Evolutionary conservation across 1,140 invertebrate species (phyloP).

Genomic region (Musca domestica): DNA sequence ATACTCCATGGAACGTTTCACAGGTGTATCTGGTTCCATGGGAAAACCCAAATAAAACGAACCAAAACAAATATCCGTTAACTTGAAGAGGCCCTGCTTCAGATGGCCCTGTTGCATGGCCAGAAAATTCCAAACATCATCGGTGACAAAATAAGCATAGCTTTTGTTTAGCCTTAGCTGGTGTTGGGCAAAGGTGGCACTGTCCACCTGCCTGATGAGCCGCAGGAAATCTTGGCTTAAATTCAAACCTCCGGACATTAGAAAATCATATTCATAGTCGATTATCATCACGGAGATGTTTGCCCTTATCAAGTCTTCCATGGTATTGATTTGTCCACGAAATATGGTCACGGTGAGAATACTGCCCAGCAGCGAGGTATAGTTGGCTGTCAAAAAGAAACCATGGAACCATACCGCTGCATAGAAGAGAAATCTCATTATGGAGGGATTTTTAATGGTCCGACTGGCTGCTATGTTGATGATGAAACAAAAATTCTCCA

Average conservation of each 20-base stretch:
- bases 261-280: constrained; percentile 37
- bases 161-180: constrained; percentile 37
- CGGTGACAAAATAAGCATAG: constrained; percentile 45
- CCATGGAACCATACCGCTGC: constrained; percentile 24
- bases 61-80: constrained; percentile 41
- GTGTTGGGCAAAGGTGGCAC: constrained; percentile 41
- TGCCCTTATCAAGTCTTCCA: constrained; percentile 39
- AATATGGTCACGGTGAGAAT: constrained; percentile 39
- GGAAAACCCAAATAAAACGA: constrained; percentile 42
- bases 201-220: constrained; percentile 33
- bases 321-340: constrained; percentile 42
- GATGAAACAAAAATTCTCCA: constrained; percentile 1
- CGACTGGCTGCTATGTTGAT: neutral
- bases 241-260: constrained; percentile 35
- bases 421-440: neutral
- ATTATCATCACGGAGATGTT: constrained; percentile 38
- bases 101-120: constrained; percentile 41
- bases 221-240: constrained; percentile 27
- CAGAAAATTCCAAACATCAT: constrained; percentile 44
- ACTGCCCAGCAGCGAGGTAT: constrained; percentile 40
- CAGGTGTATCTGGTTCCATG: constrained; percentile 40
- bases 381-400: constrained; percentile 42
- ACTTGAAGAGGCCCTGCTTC: constrained; percentile 42
- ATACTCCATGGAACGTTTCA: constrained; percentile 33
- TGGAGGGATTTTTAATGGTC: neutral